phyloP scores from a whole-genome alignment of 2,888 invertebrate genomes.

The Drosophila greeni region DNA sequence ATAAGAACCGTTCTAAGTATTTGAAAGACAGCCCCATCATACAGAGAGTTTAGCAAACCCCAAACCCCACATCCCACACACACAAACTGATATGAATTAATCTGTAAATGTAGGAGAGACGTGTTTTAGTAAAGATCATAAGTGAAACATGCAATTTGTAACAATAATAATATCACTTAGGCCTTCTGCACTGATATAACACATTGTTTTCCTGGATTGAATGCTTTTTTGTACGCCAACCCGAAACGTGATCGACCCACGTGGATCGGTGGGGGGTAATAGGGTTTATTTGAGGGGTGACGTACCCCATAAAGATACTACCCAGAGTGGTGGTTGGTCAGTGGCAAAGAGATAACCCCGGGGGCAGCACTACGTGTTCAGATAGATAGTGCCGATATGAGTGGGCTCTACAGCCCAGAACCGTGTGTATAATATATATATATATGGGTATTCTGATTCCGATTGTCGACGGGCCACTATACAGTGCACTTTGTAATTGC shows the following conservation, averaged over 20 bases:
- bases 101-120: slow-evolving; percentile 8
- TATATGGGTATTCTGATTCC: slow-evolving; percentile 16
- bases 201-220: slow-evolving; percentile 22
- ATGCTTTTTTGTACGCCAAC: slow-evolving; percentile 17
- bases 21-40: slow-evolving; percentile 3
- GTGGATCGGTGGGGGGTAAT: slow-evolving; percentile 30
- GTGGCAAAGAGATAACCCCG: slow-evolving; percentile 37
- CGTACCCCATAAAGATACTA: slow-evolving; percentile 33
- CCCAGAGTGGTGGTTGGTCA: slow-evolving; percentile 16
- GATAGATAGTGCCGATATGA: slow-evolving; percentile 36
- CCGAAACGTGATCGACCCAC: slow-evolving; percentile 39
- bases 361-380: slow-evolving; percentile 35
- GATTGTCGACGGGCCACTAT: slow-evolving; percentile 23
- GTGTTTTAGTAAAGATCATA: slow-evolving; percentile 16
- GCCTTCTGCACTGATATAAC: slow-evolving; percentile 31
- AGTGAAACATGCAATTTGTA: slow-evolving; percentile 26
- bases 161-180: slow-evolving; percentile 20
- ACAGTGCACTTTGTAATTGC: slow-evolving; percentile 38
- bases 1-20: not conserved
- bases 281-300: slow-evolving; percentile 24
- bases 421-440: not conserved
- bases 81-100: slow-evolving; percentile 14
- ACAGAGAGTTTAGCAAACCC: not conserved
- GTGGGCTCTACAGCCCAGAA: slow-evolving; percentile 1
- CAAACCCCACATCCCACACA: not conserved